Evolutionary conservation across 2,797 vertebrate species (phyloP).

Genomic region (Petrocephalus sullivani): DNA sequence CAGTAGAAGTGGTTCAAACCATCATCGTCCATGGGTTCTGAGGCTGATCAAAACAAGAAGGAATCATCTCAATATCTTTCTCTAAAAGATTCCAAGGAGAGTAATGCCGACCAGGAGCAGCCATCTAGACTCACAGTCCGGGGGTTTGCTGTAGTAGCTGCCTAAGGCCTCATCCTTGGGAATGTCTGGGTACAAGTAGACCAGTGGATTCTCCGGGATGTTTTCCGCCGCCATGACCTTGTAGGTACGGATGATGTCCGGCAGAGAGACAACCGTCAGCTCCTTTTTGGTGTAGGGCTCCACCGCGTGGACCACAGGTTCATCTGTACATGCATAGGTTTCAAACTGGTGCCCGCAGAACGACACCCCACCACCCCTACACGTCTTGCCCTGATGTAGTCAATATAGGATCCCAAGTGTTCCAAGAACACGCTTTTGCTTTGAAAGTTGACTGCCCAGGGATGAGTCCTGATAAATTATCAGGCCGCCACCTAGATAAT

Average conservation of each 20-base stretch:
- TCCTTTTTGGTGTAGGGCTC: constrained; percentile 81
- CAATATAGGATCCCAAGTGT: background rate
- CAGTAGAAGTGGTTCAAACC: constrained; percentile 62
- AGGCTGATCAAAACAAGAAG: constrained; percentile 43
- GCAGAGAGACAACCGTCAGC: constrained; percentile 63
- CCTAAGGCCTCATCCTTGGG: constrained; percentile 75
- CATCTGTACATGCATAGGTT: constrained; percentile 39
- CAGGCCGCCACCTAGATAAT: background rate
- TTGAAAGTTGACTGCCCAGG: background rate
- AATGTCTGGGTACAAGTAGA: constrained; percentile 79
- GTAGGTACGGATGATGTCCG: constrained; percentile 73
- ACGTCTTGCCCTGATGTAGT: background rate
- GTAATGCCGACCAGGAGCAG: background rate
- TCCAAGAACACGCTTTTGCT: background rate
- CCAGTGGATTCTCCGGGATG: constrained; percentile 71
- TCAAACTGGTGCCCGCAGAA: background rate
- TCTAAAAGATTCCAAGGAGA: background rate
- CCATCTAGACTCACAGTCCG: constrained; percentile 60
- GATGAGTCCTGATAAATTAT: background rate
- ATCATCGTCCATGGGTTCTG: constrained; percentile 72
- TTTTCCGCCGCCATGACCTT: constrained; percentile 66
- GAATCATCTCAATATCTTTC: background rate
- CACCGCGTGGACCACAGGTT: constrained; percentile 67
- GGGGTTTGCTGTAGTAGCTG: constrained; percentile 65
- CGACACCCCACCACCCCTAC: background rate